Evolutionary conservation across 2,113 vertebrate species (phyloP), one percentile per base, ranked within the genome.

Genomic region (Lucifuga dentata): DNA sequence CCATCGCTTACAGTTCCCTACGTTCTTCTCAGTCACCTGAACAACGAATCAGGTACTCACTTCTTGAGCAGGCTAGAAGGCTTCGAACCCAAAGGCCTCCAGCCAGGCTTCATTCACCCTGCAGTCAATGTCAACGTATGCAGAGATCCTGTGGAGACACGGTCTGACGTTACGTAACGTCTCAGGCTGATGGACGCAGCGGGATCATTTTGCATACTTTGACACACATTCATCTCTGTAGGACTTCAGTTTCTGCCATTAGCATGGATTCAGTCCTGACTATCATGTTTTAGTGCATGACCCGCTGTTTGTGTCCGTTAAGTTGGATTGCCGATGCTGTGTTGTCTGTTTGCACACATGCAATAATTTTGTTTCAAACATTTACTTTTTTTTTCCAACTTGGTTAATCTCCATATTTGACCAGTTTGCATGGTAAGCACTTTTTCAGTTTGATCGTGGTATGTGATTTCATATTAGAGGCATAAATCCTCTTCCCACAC

Each of bases 11-110:
- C 95, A 99, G 97, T 99, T 92, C 97, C 97, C 88, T 96, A 98
- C 82, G 94, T 98, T 94, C 95, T 98, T 89, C 96, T 99, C 96
- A 98, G 95, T 93, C 97, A 97, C 89, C 93, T 99, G 94, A 96
- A 93, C 95, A 94, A 90, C 95, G 97, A 98, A 95, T 95, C 97
- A 98, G 97, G 97, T 99, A 99, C 91, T 89, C 79, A 76, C 87
- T 74, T 77, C 62, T 67, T 46, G 44, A 79, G 65, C 72, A 63
- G 51, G 60, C 63, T 67, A 45, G 55, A 49, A 51, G 62, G 55
- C 64, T 80, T 79, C 53, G 51, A 75, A 61, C 65, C 62, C 75
- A 45, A 7, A 51, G 63, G 63, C 60, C 71, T 78, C 15, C 12
- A 24, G 17, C 44, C 66, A 21, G 45, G 60, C 73, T 60, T 20